These are phyloP conservation scores for Caenorhabditis japonica DNA, from an alignment of 2,888 invertebrate genomes.

Conservation along the genomic window DNA sequence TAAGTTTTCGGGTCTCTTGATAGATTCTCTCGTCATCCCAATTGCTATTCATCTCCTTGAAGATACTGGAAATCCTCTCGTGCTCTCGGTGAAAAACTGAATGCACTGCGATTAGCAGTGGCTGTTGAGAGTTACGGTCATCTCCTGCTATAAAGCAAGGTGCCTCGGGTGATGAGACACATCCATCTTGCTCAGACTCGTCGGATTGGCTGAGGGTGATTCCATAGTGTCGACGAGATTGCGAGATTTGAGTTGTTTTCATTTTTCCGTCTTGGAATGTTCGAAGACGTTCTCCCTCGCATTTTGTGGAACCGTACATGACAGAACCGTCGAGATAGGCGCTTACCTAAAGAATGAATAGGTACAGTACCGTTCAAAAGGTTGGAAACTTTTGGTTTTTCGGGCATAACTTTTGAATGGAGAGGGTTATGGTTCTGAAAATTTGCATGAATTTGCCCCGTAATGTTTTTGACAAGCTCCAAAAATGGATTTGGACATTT, in stretches of 20 bases:
- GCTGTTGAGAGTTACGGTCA: slow-evolving; percentile 74
- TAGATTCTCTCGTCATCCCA: slow-evolving; percentile 78
- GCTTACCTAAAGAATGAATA: slow-evolving; percentile 80
- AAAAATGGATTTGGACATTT: too few species aligned
- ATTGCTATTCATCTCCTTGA: slow-evolving; percentile 72
- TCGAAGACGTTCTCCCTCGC: slow-evolving; percentile 70
- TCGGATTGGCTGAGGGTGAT: slow-evolving; percentile 55
- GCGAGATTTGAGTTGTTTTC: slow-evolving; percentile 60
- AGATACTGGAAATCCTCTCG: slow-evolving; percentile 69
- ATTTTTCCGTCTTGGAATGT: slow-evolving; percentile 70
- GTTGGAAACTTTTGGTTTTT: too few species aligned
- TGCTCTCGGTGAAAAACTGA: slow-evolving; percentile 75
- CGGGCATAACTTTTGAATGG: too few species aligned
- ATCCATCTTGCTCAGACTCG: slow-evolving; percentile 82
- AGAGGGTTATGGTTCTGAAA: too few species aligned
- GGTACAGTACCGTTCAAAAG: too few species aligned
- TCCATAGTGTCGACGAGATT: slow-evolving; percentile 41
- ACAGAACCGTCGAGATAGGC: slow-evolving; percentile 80
- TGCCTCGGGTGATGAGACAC: slow-evolving; percentile 54
- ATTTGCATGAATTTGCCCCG: too few species aligned
- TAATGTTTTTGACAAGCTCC: too few species aligned
- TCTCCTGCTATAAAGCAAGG: slow-evolving; percentile 71
- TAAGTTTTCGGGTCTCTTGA: slow-evolving; percentile 78
- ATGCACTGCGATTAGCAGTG: slow-evolving; percentile 73
- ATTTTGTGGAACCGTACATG: slow-evolving; percentile 75